Evolutionary conservation across 2,888 invertebrate genomes (phyloP), one percentile per base, ranked within the genome.

Genomic region (Drosophila longiperda): DNA sequence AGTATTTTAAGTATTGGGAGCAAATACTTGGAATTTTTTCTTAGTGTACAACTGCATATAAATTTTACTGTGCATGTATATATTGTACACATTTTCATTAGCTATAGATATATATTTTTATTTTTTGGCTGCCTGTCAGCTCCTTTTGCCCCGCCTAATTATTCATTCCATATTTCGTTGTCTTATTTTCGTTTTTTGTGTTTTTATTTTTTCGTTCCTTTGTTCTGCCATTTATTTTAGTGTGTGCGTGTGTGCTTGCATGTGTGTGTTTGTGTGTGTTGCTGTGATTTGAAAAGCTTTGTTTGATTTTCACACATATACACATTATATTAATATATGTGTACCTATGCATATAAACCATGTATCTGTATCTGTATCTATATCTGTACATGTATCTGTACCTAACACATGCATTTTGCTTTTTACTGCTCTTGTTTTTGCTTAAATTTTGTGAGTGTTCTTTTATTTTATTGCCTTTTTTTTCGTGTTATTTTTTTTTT

Each of bases 251-350:
- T 36, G 15, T 15, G 17, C 11, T 3, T 33, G 36, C 29, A 54
- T 65, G 50, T 32, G 45, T 63, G 36, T n/a, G 29, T 50, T 20
- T 63, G 20, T 45, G 61, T 75, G 49, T 68, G 73, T 40, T n/a
- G 12, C 73, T 59, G 68, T 68, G 78, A 82, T 89, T 87, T 90
- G 73, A 84, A 77, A 75, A 76, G 75, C 89, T 87, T 87, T 87
- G 86, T 87, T 87, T 76, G 72, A 66, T 58, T 68, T 75, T 54
- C 61, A 49, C 54, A 50, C 58, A 67, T 8, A 45, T 45, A 7
- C 32, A 57, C 33, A 33, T 32, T 15, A 26, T 38, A 23, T 45
- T 15, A 32, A 20, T 40, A n/a, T 36, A 12, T 29, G n/a, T 50
- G 33, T 45, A 49, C 49, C 42, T 50, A 40, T 59, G 42, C 50